Evolutionary conservation across 2,888 invertebrate species (phyloP).

Genomic region (Metallyticus violacea): DNA sequence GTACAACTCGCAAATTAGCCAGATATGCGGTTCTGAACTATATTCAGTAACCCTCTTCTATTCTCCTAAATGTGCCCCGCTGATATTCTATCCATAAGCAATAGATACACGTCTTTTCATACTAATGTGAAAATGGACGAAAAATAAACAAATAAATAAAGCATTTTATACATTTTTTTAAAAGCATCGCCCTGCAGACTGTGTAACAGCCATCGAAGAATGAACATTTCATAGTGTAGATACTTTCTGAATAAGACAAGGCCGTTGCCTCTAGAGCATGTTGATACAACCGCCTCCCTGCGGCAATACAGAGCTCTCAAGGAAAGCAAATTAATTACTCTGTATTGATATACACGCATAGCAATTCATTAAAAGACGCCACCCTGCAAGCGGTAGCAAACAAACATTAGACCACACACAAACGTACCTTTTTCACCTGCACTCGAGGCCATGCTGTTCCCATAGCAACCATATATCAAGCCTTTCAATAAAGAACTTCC

Average conservation of each 20-base stretch:
- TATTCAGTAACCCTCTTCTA: too few species aligned
- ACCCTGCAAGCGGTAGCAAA: not conserved
- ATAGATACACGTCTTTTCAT: too few species aligned
- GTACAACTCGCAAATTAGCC: too few species aligned
- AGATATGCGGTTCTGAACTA: too few species aligned
- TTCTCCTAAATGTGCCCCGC: too few species aligned
- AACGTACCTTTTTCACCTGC: not conserved
- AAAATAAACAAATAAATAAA: too few species aligned
- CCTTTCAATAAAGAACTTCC: too few species aligned
- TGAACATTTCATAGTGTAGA: not conserved
- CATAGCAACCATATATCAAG: not conserved
- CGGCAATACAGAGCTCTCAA: not conserved
- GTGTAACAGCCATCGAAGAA: too few species aligned
- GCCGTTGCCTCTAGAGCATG: not conserved
- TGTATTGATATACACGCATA: not conserved
- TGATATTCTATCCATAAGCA: too few species aligned
- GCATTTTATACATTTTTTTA: not conserved
- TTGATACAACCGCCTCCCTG: not conserved
- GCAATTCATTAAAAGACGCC: not conserved
- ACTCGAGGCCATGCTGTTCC: not conserved
- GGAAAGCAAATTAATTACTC: not conserved
- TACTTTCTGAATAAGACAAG: not conserved
- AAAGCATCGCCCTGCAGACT: not conserved
- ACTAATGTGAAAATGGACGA: too few species aligned
- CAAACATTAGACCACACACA: not conserved